These are phyloP conservation scores for Sitobion miscanthi DNA, from an alignment of 1,140 invertebrate species.

Conservation along the genomic window DNA sequence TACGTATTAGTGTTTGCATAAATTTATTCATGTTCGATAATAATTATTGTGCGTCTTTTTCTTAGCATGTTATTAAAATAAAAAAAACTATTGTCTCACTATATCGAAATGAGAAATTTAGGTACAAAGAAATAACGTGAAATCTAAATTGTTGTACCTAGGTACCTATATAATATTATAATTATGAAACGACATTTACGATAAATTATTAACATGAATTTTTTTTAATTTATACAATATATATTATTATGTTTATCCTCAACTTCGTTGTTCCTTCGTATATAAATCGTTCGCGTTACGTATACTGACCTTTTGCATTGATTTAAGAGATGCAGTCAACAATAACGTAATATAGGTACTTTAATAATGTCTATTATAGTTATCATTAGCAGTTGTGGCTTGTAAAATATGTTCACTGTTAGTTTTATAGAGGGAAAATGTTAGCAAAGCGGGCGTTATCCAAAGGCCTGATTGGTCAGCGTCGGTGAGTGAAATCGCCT, in stretches of 20 bases:
- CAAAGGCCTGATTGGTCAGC: constrained; percentile 52
- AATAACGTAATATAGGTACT: not conserved
- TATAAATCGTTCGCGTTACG: not conserved
- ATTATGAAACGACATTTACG: not conserved
- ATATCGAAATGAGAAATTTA: not conserved
- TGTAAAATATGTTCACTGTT: not conserved
- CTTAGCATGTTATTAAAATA: not conserved
- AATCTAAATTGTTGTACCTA: not conserved
- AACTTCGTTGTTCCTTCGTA: not conserved
- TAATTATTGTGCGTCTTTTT: not conserved
- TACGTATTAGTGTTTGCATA: not conserved
- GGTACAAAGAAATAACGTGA: too few relatives aligned
- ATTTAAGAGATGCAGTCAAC: not conserved
- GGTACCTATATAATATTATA: not conserved
- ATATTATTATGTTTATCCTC: not conserved
- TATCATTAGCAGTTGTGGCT: not conserved
- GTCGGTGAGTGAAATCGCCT: not conserved
- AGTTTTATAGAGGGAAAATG: not conserved
- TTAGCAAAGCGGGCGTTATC: constrained; percentile 40
- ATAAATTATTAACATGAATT: not conserved
- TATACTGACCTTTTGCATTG: not conserved
- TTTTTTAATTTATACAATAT: not conserved
- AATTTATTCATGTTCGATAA: not conserved
- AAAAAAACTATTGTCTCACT: not conserved
- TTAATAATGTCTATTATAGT: not conserved